Conservation (phyloP, 2,888 invertebrate genomes). For the Ctenicera cuprea region DNA sequence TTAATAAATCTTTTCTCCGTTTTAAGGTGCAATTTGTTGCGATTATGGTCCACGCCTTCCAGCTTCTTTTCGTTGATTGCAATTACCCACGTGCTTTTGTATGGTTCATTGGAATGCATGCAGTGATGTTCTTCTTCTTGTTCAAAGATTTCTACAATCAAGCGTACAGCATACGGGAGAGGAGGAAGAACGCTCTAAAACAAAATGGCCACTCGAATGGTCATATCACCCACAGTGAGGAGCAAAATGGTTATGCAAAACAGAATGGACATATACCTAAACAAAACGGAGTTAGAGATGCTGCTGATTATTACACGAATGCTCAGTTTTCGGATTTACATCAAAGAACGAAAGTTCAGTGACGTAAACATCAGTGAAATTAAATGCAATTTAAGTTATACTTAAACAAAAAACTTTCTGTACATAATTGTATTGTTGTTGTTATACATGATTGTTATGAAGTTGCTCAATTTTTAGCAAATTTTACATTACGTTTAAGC, state of each 20-base stretch:
- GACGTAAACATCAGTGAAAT: slow-evolving; percentile 60
- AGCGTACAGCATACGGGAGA: slow-evolving; percentile 75
- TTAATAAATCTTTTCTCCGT: neutral
- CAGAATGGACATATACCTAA: slow-evolving; percentile 61
- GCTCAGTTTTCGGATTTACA: slow-evolving; percentile 68
- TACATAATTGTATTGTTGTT: slow-evolving; percentile 48
- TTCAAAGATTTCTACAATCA: slow-evolving; percentile 96
- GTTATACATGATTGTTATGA: slow-evolving; percentile 49
- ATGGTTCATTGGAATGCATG: slow-evolving; percentile 97
- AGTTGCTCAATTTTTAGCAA: slow-evolving; percentile 52
- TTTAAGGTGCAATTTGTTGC: slow-evolving; percentile 89
- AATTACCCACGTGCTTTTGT: slow-evolving; percentile 95
- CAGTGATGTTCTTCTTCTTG: slow-evolving; percentile 96
- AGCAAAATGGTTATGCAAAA: slow-evolving; percentile 61
- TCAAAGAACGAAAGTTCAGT: slow-evolving; percentile 67
- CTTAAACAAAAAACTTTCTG: slow-evolving; percentile 43
- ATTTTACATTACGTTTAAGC: slow-evolving; percentile 46
- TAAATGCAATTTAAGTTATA: slow-evolving; percentile 45
- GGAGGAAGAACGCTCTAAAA: slow-evolving; percentile 45
- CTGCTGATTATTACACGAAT: slow-evolving; percentile 75
- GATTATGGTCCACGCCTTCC: slow-evolving; percentile 95
- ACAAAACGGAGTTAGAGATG: slow-evolving; percentile 62
- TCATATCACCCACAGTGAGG: slow-evolving; percentile 56
- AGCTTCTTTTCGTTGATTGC: slow-evolving; percentile 92
- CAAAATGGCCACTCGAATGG: slow-evolving; percentile 61